Conservation (phyloP, 2,113 vertebrate genomes). For the Verasper variegatus region DNA sequence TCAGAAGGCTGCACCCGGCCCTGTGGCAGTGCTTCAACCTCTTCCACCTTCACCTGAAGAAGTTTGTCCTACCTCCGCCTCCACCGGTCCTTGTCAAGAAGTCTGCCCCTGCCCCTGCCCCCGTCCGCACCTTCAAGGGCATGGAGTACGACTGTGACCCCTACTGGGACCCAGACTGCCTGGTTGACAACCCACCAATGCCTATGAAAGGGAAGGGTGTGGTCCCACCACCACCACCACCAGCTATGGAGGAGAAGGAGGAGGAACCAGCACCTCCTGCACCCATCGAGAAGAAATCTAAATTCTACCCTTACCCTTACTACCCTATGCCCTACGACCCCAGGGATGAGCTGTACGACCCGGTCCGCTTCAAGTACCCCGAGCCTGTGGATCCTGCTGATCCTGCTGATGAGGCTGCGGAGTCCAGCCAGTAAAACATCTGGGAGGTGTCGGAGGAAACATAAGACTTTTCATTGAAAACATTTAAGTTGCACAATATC, state of each 20-base stretch:
- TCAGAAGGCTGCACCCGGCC: constrained; percentile 60
- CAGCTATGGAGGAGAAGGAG: constrained; percentile 55
- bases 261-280: constrained; percentile 61
- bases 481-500: constrained; percentile 11
- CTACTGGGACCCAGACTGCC: constrained; percentile 86
- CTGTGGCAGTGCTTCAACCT: constrained; percentile 26
- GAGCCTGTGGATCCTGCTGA: constrained; percentile 62
- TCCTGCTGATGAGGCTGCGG: constrained; percentile 35
- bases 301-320: constrained; percentile 60
- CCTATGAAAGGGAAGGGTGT: constrained; percentile 69
- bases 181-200: constrained; percentile 80
- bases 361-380: constrained; percentile 75
- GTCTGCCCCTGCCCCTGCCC: constrained; percentile 55
- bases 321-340: constrained; percentile 70
- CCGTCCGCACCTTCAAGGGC: constrained; percentile 71
- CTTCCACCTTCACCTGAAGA: constrained; percentile 61
- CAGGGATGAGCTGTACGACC: constrained; percentile 79
- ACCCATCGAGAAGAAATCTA: constrained; percentile 67
- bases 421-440: constrained; percentile 52
- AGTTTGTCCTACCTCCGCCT: constrained; percentile 48
- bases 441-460: neutral
- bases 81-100: constrained; percentile 47
- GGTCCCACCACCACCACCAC: constrained; percentile 58
- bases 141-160: constrained; percentile 86
- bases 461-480: constrained; percentile 47